Percentiles rank a stretch among this genome's conserved stretches.
Conservation (phyloP, 64 coral and sea anemone species). For the Stichodactyla helianthus region DNA sequence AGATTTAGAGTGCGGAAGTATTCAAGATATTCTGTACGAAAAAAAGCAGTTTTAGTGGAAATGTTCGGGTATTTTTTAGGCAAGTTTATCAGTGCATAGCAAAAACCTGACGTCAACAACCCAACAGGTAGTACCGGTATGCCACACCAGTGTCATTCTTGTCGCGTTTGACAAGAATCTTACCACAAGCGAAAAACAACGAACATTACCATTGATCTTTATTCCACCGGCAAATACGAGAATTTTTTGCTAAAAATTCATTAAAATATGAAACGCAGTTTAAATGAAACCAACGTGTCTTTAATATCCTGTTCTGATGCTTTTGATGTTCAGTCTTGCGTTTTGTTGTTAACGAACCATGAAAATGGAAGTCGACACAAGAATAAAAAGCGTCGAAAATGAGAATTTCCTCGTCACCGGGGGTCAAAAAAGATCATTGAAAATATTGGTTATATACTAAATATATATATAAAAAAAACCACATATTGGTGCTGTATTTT, state of each 20-base stretch:
- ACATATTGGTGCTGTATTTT: too few relatives aligned
- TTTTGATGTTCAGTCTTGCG: background rate
- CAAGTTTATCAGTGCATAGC: constrained; percentile 39
- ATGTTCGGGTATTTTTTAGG: constrained; percentile 17
- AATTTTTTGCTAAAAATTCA: background rate
- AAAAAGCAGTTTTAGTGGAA: background rate
- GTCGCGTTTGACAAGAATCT: background rate
- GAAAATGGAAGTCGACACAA: background rate
- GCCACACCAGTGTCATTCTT: background rate
- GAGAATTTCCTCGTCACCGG: background rate
- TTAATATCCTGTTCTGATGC: background rate
- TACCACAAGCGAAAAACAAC: background rate
- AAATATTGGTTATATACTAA: too few relatives aligned
- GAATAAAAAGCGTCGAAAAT: background rate
- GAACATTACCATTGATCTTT: constrained; percentile 1
- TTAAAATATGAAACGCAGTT: background rate
- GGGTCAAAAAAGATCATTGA: too few relatives aligned
- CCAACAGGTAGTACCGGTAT: constrained; percentile 1
- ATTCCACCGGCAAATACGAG: constrained; percentile 10
- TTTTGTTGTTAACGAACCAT: background rate
- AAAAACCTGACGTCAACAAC: constrained; percentile 69
- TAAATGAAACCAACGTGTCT: background rate
- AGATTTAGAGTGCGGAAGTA: background rate
- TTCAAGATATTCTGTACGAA: background rate
- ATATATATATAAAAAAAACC: too few relatives aligned